Percentiles rank a stretch among this genome's conserved stretches.
Evolutionary conservation across 2,797 vertebrate genomes (phyloP).

Genomic region (Tolypeutes matacus): DNA sequence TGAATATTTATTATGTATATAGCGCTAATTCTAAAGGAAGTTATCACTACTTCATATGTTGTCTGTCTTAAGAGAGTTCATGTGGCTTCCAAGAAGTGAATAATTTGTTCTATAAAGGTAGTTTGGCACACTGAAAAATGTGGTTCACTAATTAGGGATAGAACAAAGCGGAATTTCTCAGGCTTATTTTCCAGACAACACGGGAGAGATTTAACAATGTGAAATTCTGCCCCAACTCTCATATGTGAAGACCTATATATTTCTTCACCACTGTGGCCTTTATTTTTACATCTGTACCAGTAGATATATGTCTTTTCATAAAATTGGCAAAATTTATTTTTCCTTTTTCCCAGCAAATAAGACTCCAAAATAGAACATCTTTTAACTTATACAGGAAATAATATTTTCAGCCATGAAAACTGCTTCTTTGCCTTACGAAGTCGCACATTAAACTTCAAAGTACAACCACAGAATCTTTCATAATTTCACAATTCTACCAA

Average conservation of each 20-base stretch:
- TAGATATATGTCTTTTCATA: constrained; percentile 24
- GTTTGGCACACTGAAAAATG: background rate
- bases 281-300: constrained; percentile 14
- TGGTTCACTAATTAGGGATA: background rate
- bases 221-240: background rate
- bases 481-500: constrained; percentile 57
- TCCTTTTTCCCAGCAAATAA: background rate
- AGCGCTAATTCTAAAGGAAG: background rate
- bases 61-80: constrained; percentile 8
- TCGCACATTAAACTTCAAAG: constrained; percentile 67
- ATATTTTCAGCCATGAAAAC: constrained; percentile 50
- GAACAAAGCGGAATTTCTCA: background rate
- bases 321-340: background rate
- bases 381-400: constrained; percentile 31
- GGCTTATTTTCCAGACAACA: background rate
- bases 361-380: constrained; percentile 1
- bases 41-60: background rate
- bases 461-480: constrained; percentile 60
- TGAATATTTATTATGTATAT: background rate
- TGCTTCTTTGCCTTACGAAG: constrained; percentile 56
- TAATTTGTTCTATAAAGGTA: background rate
- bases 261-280: background rate
- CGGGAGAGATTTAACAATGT: background rate
- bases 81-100: background rate
- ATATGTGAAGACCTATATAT: background rate